These are phyloP conservation scores for Eira barbara DNA, from an alignment of 2,113 vertebrate species.

Conservation along the genomic window DNA sequence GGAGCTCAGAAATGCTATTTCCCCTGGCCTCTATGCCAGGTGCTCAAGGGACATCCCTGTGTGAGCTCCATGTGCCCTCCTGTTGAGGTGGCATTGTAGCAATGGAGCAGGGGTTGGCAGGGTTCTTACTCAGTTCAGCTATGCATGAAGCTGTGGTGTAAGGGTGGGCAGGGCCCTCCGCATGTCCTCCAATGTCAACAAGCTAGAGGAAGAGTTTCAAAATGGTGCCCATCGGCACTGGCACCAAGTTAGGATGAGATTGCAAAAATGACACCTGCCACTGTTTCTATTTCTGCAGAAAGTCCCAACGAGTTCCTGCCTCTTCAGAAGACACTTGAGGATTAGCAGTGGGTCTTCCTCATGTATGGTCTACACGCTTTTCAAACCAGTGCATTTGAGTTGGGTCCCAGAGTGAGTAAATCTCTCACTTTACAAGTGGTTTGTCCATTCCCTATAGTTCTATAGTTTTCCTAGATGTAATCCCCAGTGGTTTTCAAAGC, in stretches of 20 bases:
- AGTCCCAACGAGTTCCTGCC: not conserved
- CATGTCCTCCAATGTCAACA: not conserved
- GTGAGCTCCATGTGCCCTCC: not conserved
- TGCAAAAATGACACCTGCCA: not conserved
- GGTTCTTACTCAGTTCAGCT: not conserved
- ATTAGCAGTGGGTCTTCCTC: not conserved
- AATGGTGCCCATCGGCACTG: not conserved
- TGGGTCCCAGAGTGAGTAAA: not conserved
- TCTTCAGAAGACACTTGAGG: not conserved
- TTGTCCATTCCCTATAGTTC: not conserved
- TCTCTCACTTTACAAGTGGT: not conserved
- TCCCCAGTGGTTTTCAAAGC: not conserved
- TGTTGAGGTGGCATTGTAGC: not conserved
- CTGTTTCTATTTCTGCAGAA: not conserved
- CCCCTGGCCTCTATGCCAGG: not conserved
- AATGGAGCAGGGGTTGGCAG: not conserved
- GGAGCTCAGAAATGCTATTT: not conserved
- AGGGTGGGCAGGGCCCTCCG: not conserved
- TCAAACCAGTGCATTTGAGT: not conserved
- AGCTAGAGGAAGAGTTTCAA: not conserved
- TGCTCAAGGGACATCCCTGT: not conserved
- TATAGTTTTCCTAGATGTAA: not conserved
- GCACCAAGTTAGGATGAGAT: not conserved
- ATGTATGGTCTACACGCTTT: not conserved
- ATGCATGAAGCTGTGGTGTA: not conserved